These are phyloP conservation scores for Aricia agestis DNA, from an alignment of 1,140 invertebrate genomes.

Conservation along the genomic window DNA sequence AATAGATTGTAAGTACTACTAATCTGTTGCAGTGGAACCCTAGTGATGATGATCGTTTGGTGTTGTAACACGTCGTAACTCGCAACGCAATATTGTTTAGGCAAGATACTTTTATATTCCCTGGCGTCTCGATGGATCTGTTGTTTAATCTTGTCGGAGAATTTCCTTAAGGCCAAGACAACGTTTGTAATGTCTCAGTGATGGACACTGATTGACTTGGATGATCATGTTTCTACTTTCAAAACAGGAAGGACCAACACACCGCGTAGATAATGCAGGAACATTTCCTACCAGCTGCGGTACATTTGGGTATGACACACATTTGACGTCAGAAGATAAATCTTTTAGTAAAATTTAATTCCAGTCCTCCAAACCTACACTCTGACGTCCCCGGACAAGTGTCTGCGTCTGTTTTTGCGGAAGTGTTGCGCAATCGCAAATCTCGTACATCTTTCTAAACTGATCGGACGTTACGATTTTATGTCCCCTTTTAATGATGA, in stretches of 20 bases:
- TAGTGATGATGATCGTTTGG: no score
- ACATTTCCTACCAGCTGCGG: not conserved
- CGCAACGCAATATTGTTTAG: no score
- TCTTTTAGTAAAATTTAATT: conserved; percentile 19
- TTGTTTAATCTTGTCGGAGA: not conserved
- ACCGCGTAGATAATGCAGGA: not conserved
- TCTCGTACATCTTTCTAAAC: conserved; percentile 20
- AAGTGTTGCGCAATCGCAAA: conserved; percentile 26
- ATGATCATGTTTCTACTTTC: not conserved
- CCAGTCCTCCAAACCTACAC: conserved; percentile 23
- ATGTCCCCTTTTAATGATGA: not conserved
- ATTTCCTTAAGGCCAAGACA: not conserved
- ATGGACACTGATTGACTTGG: not conserved
- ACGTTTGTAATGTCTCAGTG: not conserved
- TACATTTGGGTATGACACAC: conserved; percentile 7
- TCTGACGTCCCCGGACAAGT: conserved; percentile 38
- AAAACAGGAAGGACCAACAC: not conserved
- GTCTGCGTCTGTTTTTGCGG: conserved; percentile 30
- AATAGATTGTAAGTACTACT: no score
- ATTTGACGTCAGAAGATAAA: conserved; percentile 16
- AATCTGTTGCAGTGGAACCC: no score
- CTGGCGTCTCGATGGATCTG: no score
- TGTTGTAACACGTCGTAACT: no score
- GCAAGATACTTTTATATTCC: no score
- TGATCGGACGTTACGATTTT: conserved; percentile 15